Evolutionary conservation across 2,797 vertebrate species (phyloP).

Genomic region (Babyrousa celebensis): DNA sequence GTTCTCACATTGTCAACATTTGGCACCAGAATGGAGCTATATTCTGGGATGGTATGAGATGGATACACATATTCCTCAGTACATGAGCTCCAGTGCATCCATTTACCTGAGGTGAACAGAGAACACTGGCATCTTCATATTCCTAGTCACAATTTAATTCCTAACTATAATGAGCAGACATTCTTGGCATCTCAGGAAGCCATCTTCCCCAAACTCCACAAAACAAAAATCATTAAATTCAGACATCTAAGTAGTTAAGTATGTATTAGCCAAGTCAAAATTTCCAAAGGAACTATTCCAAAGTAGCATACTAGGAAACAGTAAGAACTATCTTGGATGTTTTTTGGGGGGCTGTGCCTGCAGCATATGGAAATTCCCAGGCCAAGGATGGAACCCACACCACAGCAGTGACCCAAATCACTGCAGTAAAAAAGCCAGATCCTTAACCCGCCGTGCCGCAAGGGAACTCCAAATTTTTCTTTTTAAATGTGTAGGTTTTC

Average conservation of each 20-base stretch:
- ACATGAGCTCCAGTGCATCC: constrained; percentile 95
- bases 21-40: constrained; percentile 97
- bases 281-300: neutral
- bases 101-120: constrained; percentile 92
- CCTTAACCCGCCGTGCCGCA: too few species aligned
- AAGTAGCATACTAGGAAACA: neutral
- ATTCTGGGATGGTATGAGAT: constrained; percentile 92
- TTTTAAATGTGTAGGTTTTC: neutral
- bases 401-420: too few species aligned
- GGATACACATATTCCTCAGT: constrained; percentile 96
- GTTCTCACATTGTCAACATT: constrained; percentile 98
- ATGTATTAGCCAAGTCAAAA: neutral
- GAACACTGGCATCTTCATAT: neutral
- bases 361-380: too few species aligned
- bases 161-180: neutral
- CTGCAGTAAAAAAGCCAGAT: too few species aligned
- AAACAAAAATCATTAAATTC: neutral
- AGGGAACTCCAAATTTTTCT: neutral
- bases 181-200: neutral
- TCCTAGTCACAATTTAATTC: neutral
- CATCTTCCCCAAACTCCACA: neutral
- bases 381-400: too few species aligned
- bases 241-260: neutral
- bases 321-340: neutral
- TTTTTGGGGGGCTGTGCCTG: too few species aligned